Conservation (phyloP, 2,888 invertebrate species). For the Drosophila phalerata region DNA sequence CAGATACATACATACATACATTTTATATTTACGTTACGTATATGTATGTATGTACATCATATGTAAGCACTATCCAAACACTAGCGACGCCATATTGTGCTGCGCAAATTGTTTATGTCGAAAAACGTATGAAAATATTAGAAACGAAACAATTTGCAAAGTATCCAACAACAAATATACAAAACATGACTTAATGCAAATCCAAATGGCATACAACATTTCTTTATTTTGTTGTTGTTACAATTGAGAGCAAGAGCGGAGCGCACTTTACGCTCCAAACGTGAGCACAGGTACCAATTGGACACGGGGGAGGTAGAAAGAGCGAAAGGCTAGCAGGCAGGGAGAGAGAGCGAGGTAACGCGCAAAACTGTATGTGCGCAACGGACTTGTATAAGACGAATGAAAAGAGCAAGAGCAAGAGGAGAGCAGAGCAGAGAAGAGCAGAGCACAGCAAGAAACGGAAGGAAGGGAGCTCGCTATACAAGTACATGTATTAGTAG, state of each 20-base stretch:
- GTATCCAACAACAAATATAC: slow-evolving; percentile 37
- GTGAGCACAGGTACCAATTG: slow-evolving; percentile 62
- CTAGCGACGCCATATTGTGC: slow-evolving; percentile 65
- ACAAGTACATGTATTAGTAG: slow-evolving; percentile 55
- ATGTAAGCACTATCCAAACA: slow-evolving; percentile 71
- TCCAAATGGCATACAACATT: slow-evolving; percentile 62
- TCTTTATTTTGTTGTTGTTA: slow-evolving; percentile 46
- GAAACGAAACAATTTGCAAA: slow-evolving; percentile 53
- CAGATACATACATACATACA: slow-evolving; percentile 5
- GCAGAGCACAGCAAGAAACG: slow-evolving; percentile 56
- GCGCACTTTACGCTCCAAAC: slow-evolving; percentile 56
- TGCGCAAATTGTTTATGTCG: slow-evolving; percentile 65
- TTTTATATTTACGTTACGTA: slow-evolving; percentile 37
- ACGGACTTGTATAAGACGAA: slow-evolving; percentile 75
- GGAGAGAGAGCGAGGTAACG: slow-evolving; percentile 39
- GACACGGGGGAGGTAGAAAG: slow-evolving; percentile 22
- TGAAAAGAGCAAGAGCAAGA: slow-evolving; percentile 46
- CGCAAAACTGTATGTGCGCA: slow-evolving; percentile 74
- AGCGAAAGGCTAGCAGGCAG: not conserved
- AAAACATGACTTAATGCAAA: slow-evolving; percentile 76
- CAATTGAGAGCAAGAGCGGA: slow-evolving; percentile 64
- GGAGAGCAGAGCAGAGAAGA: not conserved
- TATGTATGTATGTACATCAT: slow-evolving; percentile 25
- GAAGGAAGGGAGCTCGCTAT: slow-evolving; percentile 73
- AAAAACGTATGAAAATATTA: slow-evolving; percentile 58